Conservation (phyloP, 2,797 vertebrate genomes). For the Sitta carolinensis region DNA sequence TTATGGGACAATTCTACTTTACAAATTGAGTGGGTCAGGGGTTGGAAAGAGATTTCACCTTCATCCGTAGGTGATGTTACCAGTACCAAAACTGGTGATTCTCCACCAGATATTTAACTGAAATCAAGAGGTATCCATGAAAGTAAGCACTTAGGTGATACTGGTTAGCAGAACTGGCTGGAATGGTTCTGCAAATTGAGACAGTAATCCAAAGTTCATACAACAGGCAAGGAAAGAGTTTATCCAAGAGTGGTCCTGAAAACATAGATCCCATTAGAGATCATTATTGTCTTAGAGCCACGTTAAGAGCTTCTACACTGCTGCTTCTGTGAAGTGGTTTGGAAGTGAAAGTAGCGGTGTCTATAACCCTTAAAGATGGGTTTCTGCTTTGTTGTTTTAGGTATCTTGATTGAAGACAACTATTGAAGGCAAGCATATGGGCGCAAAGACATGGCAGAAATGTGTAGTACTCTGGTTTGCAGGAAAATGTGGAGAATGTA, state of each 20-base stretch:
- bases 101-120: background rate
- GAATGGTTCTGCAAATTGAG: background rate
- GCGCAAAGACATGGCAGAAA: background rate
- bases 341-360: background rate
- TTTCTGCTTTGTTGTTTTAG: background rate
- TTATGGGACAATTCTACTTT: background rate
- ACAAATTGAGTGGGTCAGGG: fast-evolving
- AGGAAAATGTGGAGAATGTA: background rate
- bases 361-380: background rate
- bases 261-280: background rate
- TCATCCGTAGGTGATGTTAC: background rate
- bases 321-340: background rate
- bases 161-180: background rate
- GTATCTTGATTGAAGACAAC: background rate
- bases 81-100: background rate
- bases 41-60: background rate
- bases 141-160: background rate
- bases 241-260: background rate
- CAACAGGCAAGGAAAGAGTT: background rate
- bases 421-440: fast-evolving
- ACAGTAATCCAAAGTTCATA: background rate
- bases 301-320: background rate
- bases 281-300: background rate
- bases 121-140: background rate
- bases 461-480: background rate